Evolutionary conservation across 2,797 vertebrate species (phyloP).

Genomic region (Melanotaenia nigrans): DNA sequence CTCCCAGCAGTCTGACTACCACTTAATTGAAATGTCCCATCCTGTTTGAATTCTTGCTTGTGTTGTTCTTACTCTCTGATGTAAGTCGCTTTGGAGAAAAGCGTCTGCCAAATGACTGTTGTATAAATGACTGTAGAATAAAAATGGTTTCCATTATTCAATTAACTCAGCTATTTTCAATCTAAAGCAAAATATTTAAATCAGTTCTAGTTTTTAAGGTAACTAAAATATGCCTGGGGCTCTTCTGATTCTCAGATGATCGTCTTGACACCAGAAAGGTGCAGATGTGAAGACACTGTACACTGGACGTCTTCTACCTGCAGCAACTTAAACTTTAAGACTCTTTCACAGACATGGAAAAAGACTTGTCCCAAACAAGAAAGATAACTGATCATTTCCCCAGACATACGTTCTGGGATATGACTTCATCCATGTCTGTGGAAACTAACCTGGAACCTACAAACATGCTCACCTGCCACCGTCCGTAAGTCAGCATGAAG

Average conservation of each 20-base stretch:
- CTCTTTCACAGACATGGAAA: neutral
- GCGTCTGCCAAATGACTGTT: too few relatives aligned
- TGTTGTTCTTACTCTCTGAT: too few relatives aligned
- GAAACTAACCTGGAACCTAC: neutral
- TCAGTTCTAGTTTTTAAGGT: neutral
- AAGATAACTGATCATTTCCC: neutral
- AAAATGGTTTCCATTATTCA: neutral
- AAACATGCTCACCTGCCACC: conserved; percentile 91
- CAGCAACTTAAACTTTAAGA: neutral
- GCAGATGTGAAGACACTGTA: too few relatives aligned
- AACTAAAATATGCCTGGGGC: neutral
- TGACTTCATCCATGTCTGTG: neutral
- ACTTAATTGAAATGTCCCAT: too few relatives aligned
- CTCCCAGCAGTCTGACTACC: too few relatives aligned
- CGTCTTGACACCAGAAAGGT: neutral
- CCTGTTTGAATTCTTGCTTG: too few relatives aligned
- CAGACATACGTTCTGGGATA: neutral
- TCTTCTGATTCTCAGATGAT: neutral
- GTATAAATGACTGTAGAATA: too few relatives aligned
- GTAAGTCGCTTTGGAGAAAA: too few relatives aligned
- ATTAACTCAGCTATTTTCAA: neutral
- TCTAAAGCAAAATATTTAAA: neutral
- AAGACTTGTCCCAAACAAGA: neutral
- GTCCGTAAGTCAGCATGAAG: conserved; percentile 91
- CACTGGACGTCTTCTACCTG: neutral